These are phyloP conservation scores for Anadara kagoshimensis DNA, from an alignment of 1,140 invertebrate species.

Conservation along the genomic window DNA sequence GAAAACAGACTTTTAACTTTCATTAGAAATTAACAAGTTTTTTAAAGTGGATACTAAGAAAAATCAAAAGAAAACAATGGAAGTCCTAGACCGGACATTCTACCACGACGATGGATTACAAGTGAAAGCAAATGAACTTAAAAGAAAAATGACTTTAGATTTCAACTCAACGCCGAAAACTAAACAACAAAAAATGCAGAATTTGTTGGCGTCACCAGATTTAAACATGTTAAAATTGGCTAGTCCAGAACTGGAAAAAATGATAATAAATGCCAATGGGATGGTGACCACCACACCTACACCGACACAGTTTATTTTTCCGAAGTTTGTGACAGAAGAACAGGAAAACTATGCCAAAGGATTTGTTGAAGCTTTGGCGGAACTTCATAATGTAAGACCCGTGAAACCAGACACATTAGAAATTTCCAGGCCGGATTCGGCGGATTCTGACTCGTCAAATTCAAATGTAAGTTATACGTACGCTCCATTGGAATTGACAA, in stretches of 20 bases:
- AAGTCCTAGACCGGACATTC: conserved; percentile 76
- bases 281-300: conserved; percentile 85
- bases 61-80: conserved; percentile 74
- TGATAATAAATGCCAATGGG: conserved; percentile 84
- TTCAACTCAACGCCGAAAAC: conserved; percentile 77
- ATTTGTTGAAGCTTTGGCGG: conserved; percentile 92
- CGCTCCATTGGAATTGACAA: conserved; percentile 28
- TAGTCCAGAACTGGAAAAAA: conserved; percentile 90
- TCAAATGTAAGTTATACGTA: conserved; percentile 25
- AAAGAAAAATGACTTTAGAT: conserved; percentile 86
- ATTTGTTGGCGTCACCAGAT: conserved; percentile 86
- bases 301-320: conserved; percentile 82
- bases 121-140: conserved; percentile 66
- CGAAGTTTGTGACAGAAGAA: conserved; percentile 86
- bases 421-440: conserved; percentile 10
- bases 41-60: conserved; percentile 29
- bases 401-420: conserved; percentile 1
- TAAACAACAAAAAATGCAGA: conserved; percentile 63
- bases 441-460: conserved; percentile 17
- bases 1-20: background rate
- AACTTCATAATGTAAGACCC: conserved; percentile 77
- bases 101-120: conserved; percentile 75
- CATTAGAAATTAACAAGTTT: conserved; percentile 25
- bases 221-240: conserved; percentile 88
- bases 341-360: conserved; percentile 93